A percentile compares a stretch with the other conserved stretches of the same genome.
phyloP scores from a whole-genome alignment of 2,888 invertebrate species.

The Ceriagrion tenellum region DNA sequence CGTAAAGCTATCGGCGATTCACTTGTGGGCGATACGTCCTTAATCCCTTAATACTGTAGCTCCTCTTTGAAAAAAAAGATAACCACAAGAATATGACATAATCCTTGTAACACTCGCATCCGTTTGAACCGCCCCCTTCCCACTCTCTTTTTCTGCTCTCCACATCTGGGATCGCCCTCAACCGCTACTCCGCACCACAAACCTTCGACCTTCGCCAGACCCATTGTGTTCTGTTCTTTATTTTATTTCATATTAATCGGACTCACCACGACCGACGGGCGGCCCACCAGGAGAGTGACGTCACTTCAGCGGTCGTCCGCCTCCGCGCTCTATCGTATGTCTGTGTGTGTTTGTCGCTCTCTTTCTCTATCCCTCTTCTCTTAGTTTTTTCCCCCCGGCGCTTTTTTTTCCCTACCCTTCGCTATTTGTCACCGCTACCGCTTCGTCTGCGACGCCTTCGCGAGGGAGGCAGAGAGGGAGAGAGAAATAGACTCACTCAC shows the following conservation, averaged over 20 bases:
- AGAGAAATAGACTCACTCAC: neutral
- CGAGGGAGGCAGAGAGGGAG: neutral
- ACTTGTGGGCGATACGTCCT: neutral
- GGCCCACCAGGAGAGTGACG: slow-evolving; percentile 26
- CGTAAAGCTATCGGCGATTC: too few relatives aligned
- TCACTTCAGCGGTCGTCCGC: neutral
- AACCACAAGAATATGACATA: neutral
- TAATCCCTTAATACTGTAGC: neutral
- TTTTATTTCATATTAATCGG: neutral
- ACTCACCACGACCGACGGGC: slow-evolving; percentile 33
- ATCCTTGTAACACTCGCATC: neutral
- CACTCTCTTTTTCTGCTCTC: neutral
- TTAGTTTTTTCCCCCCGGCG: neutral
- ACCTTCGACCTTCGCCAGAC: neutral
- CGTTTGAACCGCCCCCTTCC: neutral
- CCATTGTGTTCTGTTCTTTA: neutral
- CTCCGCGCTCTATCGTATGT: neutral
- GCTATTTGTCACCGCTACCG: neutral
- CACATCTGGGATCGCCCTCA: neutral
- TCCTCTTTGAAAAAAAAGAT: neutral
- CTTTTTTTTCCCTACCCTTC: neutral
- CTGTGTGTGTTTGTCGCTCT: too few relatives aligned
- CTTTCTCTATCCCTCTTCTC: too few relatives aligned
- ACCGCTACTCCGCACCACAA: neutral
- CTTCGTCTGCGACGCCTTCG: neutral